These are phyloP conservation scores for Dendrocincla tyrannina DNA, from an alignment of 2,797 vertebrate genomes.

Conservation along the genomic window DNA sequence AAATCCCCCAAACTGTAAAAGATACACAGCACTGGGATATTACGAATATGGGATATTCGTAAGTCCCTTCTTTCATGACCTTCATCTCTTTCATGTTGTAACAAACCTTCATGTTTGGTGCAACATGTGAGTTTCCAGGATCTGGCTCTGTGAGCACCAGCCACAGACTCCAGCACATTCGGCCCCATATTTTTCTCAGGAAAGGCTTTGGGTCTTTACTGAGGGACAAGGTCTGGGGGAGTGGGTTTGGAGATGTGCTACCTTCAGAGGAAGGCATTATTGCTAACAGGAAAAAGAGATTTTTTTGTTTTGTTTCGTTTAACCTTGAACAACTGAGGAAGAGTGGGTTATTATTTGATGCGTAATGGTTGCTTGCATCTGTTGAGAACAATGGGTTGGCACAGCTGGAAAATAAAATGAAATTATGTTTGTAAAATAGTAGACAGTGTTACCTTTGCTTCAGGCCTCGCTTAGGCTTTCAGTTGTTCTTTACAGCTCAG, in stretches of 20 bases:
- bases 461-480: background rate
- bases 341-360: background rate
- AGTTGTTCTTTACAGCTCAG: background rate
- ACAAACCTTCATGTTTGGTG: background rate
- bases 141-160: background rate
- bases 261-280: background rate
- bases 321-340: conserved; percentile 5
- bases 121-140: background rate
- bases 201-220: background rate
- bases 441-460: background rate
- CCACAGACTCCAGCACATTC: background rate
- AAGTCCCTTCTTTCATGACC: background rate
- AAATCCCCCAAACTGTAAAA: background rate
- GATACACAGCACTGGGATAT: background rate
- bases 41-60: accelerated
- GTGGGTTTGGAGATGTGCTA: background rate
- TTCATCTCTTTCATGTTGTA: background rate
- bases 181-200: background rate
- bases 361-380: background rate
- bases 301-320: background rate
- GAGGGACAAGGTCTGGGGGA: background rate
- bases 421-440: background rate
- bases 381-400: background rate
- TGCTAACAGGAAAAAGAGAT: background rate
- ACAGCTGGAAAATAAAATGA: background rate